Base-by-base conservation (phyloP, 1,140 invertebrate species). In the Himalopsyche phryganea region DNA sequence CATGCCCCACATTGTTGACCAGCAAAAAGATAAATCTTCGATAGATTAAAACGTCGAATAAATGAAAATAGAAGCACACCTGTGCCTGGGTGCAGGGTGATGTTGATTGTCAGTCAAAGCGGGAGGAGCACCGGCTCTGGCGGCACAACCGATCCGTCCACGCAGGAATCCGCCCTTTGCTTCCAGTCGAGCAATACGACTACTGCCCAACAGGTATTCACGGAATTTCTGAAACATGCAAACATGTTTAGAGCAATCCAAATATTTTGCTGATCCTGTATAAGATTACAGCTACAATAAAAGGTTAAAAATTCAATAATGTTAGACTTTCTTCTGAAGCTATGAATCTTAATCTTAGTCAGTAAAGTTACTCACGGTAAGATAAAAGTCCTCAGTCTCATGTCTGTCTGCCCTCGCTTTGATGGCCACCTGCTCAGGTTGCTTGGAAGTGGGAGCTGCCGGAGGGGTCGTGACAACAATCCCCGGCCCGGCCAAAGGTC, bases 361-460 rank as follows among this genome's bases (percentile, higher is more conserved):
- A n/a, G n/a, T n/a, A n/a, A n/a, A n/a, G n/a, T n/a, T 28, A 56
- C 80, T 80, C 76, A 92, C 90, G 54, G 81, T 81, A 60, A 94
- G 79, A 78, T 94, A 93, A 77, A 92, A 94, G 69, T 90, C 87
- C 76, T 94, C 92, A 48, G 90, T 92, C 73, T 94, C 91, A 63
- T 91, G 85, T 68, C 87, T 75, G 68, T 93, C 89, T 6, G 87
- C 84, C 66, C 88, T 78, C 18, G 86, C 76, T 71, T 92, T 89
- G 56, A 81, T 82, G 42, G 81, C 83, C 42, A 81, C 73, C 38
- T 82, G 87, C 78, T 85, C 86, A 1, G 84, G 83, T 44, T 83
- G 83, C 65, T 82, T 83, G 7, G 76, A 20, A 28, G 42, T 44
- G 2, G 76, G n/a, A 5, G 76, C 17, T 36, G 40, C 45, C 0